phyloP scores from a whole-genome alignment of 2,797 vertebrate species.

The Fratercula arctica region DNA sequence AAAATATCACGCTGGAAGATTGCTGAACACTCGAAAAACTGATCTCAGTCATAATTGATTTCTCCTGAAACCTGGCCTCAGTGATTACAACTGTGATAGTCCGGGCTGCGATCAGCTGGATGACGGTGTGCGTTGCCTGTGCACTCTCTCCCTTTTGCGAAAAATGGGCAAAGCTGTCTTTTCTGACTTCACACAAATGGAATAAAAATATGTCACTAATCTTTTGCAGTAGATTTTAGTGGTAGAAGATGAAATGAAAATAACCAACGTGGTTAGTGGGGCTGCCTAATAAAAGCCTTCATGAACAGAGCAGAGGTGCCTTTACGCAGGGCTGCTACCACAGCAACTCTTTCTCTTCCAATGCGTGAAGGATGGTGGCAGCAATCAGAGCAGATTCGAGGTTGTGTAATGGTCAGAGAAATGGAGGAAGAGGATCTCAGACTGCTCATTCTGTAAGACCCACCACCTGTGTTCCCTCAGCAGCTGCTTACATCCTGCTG shows the following conservation, averaged over 20 bases:
- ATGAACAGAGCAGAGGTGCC: neutral
- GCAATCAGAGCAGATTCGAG: rapidly evolving
- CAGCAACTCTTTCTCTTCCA: neutral
- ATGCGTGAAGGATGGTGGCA: rapidly evolving
- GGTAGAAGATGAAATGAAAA: neutral
- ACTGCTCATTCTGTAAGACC: neutral
- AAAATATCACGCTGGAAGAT: neutral
- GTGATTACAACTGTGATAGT: neutral
- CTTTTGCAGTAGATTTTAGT: neutral
- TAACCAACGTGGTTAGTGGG: neutral
- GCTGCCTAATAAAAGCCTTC: neutral
- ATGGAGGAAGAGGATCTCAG: neutral
- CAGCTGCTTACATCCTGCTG: neutral
- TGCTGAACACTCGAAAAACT: neutral
- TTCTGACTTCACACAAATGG: neutral
- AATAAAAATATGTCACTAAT: neutral
- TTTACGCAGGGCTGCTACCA: neutral
- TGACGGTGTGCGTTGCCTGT: rapidly evolving
- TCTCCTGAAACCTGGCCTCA: neutral
- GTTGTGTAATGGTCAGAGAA: rapidly evolving
- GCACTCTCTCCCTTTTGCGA: neutral
- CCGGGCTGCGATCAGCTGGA: rapidly evolving
- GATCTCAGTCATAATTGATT: neutral
- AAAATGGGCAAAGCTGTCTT: neutral
- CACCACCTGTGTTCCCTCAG: neutral